Evolutionary conservation across 1,140 invertebrate species (phyloP), one percentile per base, ranked within the genome.

Genomic region (Meteorus sp.): DNA sequence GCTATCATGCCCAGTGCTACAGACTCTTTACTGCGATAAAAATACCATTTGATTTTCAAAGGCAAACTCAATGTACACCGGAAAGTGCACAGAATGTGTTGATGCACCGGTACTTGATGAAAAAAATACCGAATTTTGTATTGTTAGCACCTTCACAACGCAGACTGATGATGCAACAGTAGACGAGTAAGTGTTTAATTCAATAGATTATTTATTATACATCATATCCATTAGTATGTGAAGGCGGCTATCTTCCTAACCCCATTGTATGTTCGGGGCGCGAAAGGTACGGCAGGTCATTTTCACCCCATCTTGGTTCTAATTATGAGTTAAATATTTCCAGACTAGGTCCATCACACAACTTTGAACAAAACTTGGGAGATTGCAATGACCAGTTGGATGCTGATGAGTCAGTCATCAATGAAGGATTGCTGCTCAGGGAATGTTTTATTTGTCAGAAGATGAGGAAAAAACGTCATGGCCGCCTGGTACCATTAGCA

Each of bases 401-500:
- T 19, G 6, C 15, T 6, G 15, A 43, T 19, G 41, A 43, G 41
- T 5, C 15, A 13, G 15, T 6, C 11, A 9, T n/a, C 13, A 13
- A 43, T n/a, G 17, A 17, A 19, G 41, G 13, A 6, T 17, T 7
- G 15, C 41, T 13, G 13, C 15, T 19, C 4, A 7, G 7, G 15
- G 6, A n/a, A 43, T 43, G 41, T 19, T 43, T 43, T 19, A 50
- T 50, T 50, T 50, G 45, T 19, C 5, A 50, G 8, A 50, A 50
- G 20, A 7, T 8, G 15, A 7, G 23, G 5, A 50, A 50, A 50
- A 7, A 15, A 11, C 45, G 5, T 5, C 17, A 25, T 25, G 45
- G 23, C 4, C 45, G 23, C 19, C 6, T 5, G 19, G 9, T 50
- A 20, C 23, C 17, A 22, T 50, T 50, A 50, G 45, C 45, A 20